Evolutionary conservation across 2,888 invertebrate species (phyloP).

Genomic region (Dendrolimus houi): DNA sequence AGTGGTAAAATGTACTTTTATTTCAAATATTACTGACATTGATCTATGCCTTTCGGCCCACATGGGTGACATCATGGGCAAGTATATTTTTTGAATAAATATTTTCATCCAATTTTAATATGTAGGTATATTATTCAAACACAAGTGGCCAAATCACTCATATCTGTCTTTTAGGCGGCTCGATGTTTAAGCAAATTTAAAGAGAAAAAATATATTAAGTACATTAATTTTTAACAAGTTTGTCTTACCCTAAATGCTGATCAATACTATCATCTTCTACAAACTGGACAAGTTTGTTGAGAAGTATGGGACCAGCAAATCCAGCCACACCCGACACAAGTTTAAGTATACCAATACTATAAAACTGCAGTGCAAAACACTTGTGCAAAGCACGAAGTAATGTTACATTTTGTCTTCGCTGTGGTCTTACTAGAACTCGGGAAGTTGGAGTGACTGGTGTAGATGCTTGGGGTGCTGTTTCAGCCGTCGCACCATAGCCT

Average conservation of each 20-base stretch:
- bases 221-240: not conserved
- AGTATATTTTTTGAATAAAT: too few relatives aligned
- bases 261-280: conserved; percentile 84
- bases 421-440: conserved; percentile 43
- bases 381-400: conserved; percentile 82
- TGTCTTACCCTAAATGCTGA: conserved; percentile 78
- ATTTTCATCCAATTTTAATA: too few relatives aligned
- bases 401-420: conserved; percentile 65
- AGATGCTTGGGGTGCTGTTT: conserved; percentile 40
- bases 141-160: too few relatives aligned
- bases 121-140: too few relatives aligned
- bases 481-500: conserved; percentile 59
- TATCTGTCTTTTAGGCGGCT: too few relatives aligned
- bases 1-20: too few relatives aligned
- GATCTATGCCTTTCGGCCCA: too few relatives aligned
- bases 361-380: conserved; percentile 89
- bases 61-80: too few relatives aligned
- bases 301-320: conserved; percentile 92
- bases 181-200: too few relatives aligned
- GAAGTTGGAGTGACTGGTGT: conserved; percentile 59
- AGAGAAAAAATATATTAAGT: too few relatives aligned
- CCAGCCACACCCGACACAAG: conserved; percentile 88
- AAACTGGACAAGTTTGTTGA: conserved; percentile 88
- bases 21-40: too few relatives aligned
- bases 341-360: conserved; percentile 88